phyloP scores from a whole-genome alignment of 1,140 invertebrate species.

The Idris sp. region DNA sequence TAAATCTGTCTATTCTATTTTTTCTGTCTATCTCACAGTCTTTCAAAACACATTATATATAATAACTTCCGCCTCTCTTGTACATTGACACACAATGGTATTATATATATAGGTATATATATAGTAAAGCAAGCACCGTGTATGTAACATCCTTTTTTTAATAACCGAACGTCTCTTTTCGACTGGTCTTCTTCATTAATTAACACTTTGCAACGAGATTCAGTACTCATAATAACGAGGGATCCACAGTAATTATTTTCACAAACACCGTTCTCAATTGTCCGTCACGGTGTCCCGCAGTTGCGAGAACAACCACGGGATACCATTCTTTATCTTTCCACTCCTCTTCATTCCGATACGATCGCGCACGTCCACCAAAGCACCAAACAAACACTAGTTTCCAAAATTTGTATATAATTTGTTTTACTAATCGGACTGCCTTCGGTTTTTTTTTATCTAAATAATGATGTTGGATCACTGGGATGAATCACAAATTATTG shows the following conservation, averaged over 20 bases:
- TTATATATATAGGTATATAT: too few species aligned
- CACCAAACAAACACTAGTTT: slow-evolving; percentile 59
- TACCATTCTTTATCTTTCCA: slow-evolving; percentile 54
- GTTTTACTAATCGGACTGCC: slow-evolving; percentile 21
- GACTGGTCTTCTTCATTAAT: slow-evolving; percentile 30
- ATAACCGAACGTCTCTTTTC: slow-evolving; percentile 22
- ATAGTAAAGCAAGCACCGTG: slow-evolving; percentile 36
- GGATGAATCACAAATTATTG: slow-evolving; percentile 3
- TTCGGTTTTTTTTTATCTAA: too few species aligned
- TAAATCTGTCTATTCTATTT: slow-evolving; percentile 46
- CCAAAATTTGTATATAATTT: too few species aligned
- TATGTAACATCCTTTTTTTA: slow-evolving; percentile 34
- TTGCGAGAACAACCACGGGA: slow-evolving; percentile 35
- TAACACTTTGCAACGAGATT: slow-evolving; percentile 28
- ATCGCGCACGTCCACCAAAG: slow-evolving; percentile 62
- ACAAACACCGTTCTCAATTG: slow-evolving; percentile 52
- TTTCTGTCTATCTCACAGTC: slow-evolving; percentile 35
- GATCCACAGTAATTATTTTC: slow-evolving; percentile 38
- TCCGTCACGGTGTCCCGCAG: slow-evolving; percentile 41
- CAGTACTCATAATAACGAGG: slow-evolving; percentile 35
- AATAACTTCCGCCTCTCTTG: slow-evolving; percentile 28
- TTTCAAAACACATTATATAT: slow-evolving; percentile 33
- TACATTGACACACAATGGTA: slow-evolving; percentile 22
- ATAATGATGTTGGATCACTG: slow-evolving; percentile 36
- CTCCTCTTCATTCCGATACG: slow-evolving; percentile 63